Percentiles rank a stretch among this genome's conserved stretches.
phyloP scores from a whole-genome alignment of 2,113 vertebrate genomes.

The Myotis yumanensis region DNA sequence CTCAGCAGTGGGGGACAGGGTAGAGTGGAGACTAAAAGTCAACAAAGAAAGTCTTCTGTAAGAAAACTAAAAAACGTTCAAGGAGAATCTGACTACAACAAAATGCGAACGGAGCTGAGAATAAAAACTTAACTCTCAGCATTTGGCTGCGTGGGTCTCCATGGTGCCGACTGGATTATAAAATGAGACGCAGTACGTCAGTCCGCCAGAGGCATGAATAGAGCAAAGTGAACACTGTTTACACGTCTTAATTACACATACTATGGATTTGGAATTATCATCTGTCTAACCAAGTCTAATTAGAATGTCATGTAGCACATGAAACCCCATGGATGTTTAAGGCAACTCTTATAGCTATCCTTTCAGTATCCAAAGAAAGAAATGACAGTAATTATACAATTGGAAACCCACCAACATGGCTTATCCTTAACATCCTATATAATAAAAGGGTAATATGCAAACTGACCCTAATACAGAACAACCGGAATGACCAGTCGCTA shows the following conservation, averaged over 20 bases:
- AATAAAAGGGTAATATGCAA: too few species aligned
- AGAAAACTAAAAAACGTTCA: neutral
- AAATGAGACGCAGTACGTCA: too few species aligned
- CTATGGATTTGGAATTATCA: too few species aligned
- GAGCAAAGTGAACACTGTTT: neutral
- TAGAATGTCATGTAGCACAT: neutral
- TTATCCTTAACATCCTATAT: neutral
- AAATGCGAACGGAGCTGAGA: neutral
- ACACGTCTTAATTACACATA: fast-evolving
- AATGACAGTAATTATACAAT: neutral
- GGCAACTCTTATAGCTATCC: neutral
- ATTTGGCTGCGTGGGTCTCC: neutral
- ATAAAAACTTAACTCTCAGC: neutral
- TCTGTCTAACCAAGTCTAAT: neutral
- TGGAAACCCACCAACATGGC: neutral
- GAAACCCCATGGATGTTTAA: neutral
- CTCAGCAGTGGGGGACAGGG: neutral
- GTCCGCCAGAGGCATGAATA: neutral
- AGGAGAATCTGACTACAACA: neutral
- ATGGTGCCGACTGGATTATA: neutral
- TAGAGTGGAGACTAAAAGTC: neutral
- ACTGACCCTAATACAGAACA: too few species aligned
- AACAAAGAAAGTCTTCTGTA: neutral
- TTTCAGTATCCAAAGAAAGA: neutral
- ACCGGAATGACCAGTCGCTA: too few species aligned